A percentile compares a stretch with the other conserved stretches of the same genome.
Evolutionary conservation across 2,797 vertebrate species (phyloP).

Genomic region (Phrynocephalus forsythii): DNA sequence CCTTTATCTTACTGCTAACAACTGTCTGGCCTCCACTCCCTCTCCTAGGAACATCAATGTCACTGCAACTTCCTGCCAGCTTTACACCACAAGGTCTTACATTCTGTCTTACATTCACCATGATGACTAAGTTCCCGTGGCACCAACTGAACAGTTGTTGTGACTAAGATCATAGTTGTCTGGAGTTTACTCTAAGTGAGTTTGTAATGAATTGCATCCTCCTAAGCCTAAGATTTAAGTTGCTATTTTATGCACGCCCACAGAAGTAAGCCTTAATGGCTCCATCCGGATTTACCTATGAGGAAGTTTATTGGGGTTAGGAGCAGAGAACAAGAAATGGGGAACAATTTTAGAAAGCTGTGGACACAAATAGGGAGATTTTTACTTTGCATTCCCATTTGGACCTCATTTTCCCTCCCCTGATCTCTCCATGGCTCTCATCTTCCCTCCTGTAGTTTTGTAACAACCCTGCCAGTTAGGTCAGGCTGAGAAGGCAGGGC

Average conservation of each 20-base stretch:
- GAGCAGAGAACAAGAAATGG: too few species aligned
- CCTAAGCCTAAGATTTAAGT: not conserved
- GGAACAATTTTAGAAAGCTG: too few species aligned
- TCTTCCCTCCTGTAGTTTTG: not conserved
- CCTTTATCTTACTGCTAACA: constrained; percentile 38
- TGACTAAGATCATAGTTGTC: not conserved
- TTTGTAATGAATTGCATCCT: not conserved
- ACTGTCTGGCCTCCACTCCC: constrained; percentile 43
- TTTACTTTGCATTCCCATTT: too few species aligned
- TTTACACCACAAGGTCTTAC: constrained; percentile 26
- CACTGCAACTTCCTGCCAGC: constrained; percentile 68
- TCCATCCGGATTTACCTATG: not conserved
- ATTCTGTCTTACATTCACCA: not conserved
- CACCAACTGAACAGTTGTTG: not conserved
- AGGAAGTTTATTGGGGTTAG: not conserved
- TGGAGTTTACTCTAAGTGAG: not conserved
- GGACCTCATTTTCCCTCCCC: too few species aligned
- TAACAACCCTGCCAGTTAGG: not conserved
- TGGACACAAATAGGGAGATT: too few species aligned
- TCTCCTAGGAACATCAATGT: constrained; percentile 57
- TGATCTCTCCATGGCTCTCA: not conserved
- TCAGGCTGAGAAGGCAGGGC: not conserved
- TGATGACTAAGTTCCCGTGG: not conserved
- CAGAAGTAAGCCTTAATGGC: not conserved
- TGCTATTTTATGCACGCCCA: not conserved